Conservation (phyloP, 2,888 invertebrate genomes). For the Drosophila hamatofila region DNA sequence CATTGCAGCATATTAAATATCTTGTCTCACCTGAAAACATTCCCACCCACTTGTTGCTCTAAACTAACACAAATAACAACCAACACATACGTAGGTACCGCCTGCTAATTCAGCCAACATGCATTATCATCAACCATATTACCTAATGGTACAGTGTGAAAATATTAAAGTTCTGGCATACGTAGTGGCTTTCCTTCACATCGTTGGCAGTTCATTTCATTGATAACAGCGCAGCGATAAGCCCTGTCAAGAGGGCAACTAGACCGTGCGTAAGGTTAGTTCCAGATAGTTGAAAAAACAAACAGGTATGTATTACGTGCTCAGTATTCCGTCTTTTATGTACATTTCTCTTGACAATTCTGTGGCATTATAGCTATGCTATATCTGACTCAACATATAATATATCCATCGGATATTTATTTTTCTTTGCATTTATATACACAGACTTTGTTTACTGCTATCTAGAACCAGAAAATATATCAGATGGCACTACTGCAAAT, state of each 20-base stretch:
- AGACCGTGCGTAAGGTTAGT: slow-evolving; percentile 18
- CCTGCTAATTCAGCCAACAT: slow-evolving; percentile 47
- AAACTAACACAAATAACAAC: not conserved
- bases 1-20: slow-evolving; percentile 41
- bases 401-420: too few relatives aligned
- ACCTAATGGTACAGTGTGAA: slow-evolving; percentile 17
- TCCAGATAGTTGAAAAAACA: slow-evolving; percentile 1
- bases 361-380: not conserved
- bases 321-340: not conserved
- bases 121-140: slow-evolving; percentile 41
- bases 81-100: slow-evolving; percentile 16
- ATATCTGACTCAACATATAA: too few relatives aligned
- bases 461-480: not conserved
- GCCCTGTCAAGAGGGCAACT: slow-evolving; percentile 25
- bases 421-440: too few relatives aligned
- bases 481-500: not conserved
- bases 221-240: slow-evolving; percentile 58
- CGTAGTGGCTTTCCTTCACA: not conserved
- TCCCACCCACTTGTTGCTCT: slow-evolving; percentile 7
- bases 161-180: not conserved
- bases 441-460: not conserved
- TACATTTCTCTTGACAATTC: not conserved
- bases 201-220: slow-evolving; percentile 28
- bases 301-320: not conserved
- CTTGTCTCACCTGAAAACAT: not conserved